Conservation (phyloP, 1,140 invertebrate species). For the Aleiodes sp. region DNA sequence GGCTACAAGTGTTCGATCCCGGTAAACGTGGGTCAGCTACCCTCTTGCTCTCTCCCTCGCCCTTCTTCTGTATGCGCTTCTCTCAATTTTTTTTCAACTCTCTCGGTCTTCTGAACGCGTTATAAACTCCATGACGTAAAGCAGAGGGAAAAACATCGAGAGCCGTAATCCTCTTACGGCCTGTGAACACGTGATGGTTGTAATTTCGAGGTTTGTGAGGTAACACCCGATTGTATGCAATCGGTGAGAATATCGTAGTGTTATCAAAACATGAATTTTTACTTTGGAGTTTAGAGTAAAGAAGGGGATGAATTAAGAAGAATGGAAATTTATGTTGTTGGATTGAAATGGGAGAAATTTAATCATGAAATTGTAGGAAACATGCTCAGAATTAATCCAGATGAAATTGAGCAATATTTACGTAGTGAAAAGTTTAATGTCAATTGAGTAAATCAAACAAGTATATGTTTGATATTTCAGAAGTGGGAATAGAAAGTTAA, state of each 20-base stretch:
- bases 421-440: too few relatives aligned
- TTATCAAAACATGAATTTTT: not conserved
- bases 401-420: too few relatives aligned
- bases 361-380: too few relatives aligned
- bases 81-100: not conserved
- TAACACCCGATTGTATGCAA: not conserved
- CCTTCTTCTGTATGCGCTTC: not conserved
- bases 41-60: not conserved
- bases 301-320: not conserved
- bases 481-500: too few relatives aligned
- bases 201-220: slow-evolving; percentile 9
- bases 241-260: slow-evolving; percentile 8
- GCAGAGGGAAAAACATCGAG: not conserved
- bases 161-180: not conserved
- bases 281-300: too few relatives aligned
- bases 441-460: too few relatives aligned
- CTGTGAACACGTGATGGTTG: slow-evolving; percentile 3
- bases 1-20: slow-evolving; percentile 32
- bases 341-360: not conserved
- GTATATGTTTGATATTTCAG: too few relatives aligned
- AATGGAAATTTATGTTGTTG: not conserved
- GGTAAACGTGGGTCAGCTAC: not conserved
- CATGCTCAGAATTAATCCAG: too few relatives aligned
- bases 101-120: not conserved
- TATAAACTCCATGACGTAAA: not conserved